phyloP scores from a whole-genome alignment of 2,113 vertebrate genomes.

The Pterocles gutturalis region DNA sequence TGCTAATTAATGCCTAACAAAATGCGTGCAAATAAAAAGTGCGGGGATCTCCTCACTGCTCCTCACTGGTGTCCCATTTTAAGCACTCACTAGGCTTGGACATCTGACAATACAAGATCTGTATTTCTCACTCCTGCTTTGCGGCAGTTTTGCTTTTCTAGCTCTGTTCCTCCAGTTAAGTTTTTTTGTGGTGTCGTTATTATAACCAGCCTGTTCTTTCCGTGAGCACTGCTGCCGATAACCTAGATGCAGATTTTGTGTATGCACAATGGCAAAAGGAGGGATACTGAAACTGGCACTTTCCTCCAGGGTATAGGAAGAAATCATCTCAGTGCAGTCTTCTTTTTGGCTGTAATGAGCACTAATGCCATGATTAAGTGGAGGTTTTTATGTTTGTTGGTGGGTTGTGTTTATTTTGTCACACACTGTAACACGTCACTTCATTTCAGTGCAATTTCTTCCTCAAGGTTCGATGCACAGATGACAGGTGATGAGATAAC shows the following conservation, averaged over 20 bases:
- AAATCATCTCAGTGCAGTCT: not conserved
- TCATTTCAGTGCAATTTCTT: not conserved
- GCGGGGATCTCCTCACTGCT: not conserved
- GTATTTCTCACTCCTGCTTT: not conserved
- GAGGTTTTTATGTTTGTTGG: not conserved
- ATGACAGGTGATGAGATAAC: not conserved
- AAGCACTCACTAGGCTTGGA: not conserved
- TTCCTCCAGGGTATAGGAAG: not conserved
- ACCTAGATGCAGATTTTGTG: not conserved
- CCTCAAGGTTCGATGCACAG: not conserved
- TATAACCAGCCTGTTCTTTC: not conserved
- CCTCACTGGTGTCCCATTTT: not conserved
- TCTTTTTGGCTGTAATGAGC: not conserved
- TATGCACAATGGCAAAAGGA: not conserved
- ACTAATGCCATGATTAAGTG: not conserved
- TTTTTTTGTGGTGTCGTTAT: accelerated
- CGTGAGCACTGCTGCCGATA: not conserved
- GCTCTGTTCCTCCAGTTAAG: not conserved
- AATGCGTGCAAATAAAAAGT: not conserved
- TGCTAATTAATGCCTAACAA: conserved; percentile 34
- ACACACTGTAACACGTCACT: not conserved
- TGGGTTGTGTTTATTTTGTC: not conserved
- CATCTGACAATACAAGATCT: not conserved
- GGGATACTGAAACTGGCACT: not conserved
- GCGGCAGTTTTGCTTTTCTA: not conserved